Evolutionary conservation across 2,888 invertebrate genomes (phyloP), one percentile per base, ranked within the genome.

Genomic region (Sphecodes monilicornis): DNA sequence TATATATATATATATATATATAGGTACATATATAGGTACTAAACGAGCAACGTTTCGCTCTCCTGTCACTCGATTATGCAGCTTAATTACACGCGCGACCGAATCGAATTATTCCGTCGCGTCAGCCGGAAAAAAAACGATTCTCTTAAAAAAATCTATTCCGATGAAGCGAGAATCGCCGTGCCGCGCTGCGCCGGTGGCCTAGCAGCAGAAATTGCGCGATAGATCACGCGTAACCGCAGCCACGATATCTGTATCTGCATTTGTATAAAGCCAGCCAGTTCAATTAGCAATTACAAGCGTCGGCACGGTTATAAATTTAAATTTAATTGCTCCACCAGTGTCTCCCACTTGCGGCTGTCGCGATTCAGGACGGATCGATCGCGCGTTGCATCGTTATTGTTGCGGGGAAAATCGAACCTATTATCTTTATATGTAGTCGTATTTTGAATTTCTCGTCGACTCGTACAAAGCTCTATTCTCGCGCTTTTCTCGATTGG

Each of bases 231-330:
- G 36, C 16, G 43, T 18, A 22, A n/a, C 13, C 11, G n/a, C 10
- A 32, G n/a, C n/a, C 46, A 8, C 50, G 50, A 8, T 50, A 50
- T 54, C 54, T 54, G n/a, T 54, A 54, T 54, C 1, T 54, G n/a
- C 54, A n/a, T 54, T 54, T n/a, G 0, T 54, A n/a, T n/a, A n/a
- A n/a, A 54, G 54, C n/a, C n/a, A n/a, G 18, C 36, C 26, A 50
- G 43, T 29, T 16, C n/a, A 32, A 74, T 82, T 75, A 75, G 64
- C 64, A 75, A 79, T 69, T 54, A 71, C 3, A 80, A 74, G 22
- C 60, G 13, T 18, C 22, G 8, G 36, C 4, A 18, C 8, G 29
- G 32, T 78, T 82, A 78, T 78, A 78, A 60, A 78, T 73, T 78
- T 39, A 72, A 78, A 81, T 78, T 72, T 66, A 54, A 39, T 54